Evolutionary conservation across 2,888 invertebrate genomes (phyloP).

Genomic region (Spicauda simplicius): DNA sequence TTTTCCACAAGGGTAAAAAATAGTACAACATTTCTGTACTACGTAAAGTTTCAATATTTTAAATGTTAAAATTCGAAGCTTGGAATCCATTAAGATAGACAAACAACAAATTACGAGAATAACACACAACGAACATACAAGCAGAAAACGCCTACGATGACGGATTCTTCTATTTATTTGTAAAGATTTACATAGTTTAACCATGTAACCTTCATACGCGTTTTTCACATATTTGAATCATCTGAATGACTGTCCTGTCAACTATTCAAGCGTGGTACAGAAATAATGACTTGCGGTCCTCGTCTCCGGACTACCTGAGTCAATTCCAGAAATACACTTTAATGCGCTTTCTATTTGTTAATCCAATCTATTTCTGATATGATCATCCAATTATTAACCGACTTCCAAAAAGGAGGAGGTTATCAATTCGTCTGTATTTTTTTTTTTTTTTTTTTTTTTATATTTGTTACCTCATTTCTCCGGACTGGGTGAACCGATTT

Average conservation of each 20-base stretch:
- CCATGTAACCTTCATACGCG: background rate
- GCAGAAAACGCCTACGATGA: background rate
- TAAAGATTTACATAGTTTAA: background rate
- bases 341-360: conserved; percentile 28
- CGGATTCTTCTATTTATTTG: background rate
- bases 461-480: too few species aligned
- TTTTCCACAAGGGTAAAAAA: too few species aligned
- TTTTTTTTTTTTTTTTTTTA: too few species aligned
- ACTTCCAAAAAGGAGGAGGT: too few species aligned
- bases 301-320: conserved; percentile 56
- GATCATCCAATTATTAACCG: conserved; percentile 6
- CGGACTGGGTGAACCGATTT: too few species aligned
- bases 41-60: too few species aligned
- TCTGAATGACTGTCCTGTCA: conserved; percentile 38
- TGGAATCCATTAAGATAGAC: too few species aligned
- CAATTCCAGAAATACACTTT: conserved; percentile 60
- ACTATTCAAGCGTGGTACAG: conserved; percentile 38
- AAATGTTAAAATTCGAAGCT: too few species aligned
- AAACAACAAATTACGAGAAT: too few species aligned
- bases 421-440: too few species aligned
- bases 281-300: conserved; percentile 52
- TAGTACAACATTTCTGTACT: too few species aligned
- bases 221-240: conserved; percentile 8
- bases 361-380: conserved; percentile 13
- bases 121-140: too few species aligned